Conservation (phyloP, 2,113 vertebrate species). For the Cepphus grylle region DNA sequence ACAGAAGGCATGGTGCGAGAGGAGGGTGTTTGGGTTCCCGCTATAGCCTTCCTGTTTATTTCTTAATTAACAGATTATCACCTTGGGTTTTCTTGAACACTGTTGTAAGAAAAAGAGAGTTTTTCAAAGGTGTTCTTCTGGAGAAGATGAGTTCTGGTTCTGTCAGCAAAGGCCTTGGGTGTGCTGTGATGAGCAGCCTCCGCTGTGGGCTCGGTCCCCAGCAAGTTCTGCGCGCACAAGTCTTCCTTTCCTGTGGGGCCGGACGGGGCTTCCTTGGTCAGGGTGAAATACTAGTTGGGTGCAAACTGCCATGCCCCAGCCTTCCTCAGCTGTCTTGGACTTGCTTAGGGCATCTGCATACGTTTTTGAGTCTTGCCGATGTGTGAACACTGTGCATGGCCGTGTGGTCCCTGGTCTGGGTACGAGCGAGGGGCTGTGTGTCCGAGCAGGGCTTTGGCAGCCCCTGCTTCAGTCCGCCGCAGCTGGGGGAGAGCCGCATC, state of each 20-base stretch:
- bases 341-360: accelerated
- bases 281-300: background rate
- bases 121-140: background rate
- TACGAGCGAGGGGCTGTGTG: accelerated
- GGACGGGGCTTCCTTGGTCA: accelerated
- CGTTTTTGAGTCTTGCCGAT: background rate
- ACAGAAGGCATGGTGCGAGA: accelerated
- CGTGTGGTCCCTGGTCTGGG: background rate
- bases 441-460: background rate
- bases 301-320: background rate
- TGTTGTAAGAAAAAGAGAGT: background rate
- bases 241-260: background rate
- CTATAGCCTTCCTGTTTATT: background rate
- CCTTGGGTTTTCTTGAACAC: background rate
- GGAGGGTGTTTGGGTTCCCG: background rate
- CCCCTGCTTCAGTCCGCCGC: background rate
- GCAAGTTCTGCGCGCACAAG: background rate
- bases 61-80: background rate
- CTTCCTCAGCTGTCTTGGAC: background rate
- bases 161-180: no score
- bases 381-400: background rate
- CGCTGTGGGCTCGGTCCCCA: accelerated
- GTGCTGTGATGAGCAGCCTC: background rate
- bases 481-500: background rate
- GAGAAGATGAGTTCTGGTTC: background rate